These are phyloP conservation scores for Tyrannus savana DNA, from an alignment of 2,113 vertebrate genomes.

Conservation along the genomic window DNA sequence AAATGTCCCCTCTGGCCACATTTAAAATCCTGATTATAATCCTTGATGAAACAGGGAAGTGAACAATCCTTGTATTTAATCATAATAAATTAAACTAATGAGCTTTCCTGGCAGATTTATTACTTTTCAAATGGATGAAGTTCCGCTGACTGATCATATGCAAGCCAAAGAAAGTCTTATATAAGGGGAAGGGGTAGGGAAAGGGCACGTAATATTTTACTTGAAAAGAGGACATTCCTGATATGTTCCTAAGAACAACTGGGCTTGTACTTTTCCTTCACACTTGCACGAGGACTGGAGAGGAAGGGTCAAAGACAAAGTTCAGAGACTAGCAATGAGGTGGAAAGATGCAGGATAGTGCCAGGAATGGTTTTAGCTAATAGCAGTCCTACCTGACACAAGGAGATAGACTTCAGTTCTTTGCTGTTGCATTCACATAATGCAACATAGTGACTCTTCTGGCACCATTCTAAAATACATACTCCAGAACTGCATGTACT, in stretches of 20 bases:
- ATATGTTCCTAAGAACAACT: neutral
- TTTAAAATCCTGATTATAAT: constrained; percentile 51
- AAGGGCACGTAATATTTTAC: neutral
- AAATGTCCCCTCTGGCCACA: constrained; percentile 39
- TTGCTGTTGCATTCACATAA: neutral
- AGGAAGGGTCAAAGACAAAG: neutral
- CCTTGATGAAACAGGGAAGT: constrained; percentile 15
- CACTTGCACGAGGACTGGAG: neutral
- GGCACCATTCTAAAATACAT: neutral
- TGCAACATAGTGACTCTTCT: neutral
- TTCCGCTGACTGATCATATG: neutral
- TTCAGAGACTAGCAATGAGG: neutral
- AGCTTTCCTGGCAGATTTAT: constrained; percentile 34
- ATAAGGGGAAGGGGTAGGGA: neutral
- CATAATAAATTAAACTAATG: constrained; percentile 59
- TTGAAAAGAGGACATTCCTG: neutral
- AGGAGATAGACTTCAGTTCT: neutral
- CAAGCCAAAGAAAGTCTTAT: neutral
- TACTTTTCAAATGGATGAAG: neutral
- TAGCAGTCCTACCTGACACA: neutral
- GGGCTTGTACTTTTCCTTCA: neutral
- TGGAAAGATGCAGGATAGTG: neutral
- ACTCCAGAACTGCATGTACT: neutral
- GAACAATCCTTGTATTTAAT: constrained; percentile 44
- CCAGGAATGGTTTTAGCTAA: neutral